A percentile compares a stretch with the other conserved stretches of the same genome.
Evolutionary conservation across 1,140 invertebrate species (phyloP).

Genomic region (Hyles vespertilio): DNA sequence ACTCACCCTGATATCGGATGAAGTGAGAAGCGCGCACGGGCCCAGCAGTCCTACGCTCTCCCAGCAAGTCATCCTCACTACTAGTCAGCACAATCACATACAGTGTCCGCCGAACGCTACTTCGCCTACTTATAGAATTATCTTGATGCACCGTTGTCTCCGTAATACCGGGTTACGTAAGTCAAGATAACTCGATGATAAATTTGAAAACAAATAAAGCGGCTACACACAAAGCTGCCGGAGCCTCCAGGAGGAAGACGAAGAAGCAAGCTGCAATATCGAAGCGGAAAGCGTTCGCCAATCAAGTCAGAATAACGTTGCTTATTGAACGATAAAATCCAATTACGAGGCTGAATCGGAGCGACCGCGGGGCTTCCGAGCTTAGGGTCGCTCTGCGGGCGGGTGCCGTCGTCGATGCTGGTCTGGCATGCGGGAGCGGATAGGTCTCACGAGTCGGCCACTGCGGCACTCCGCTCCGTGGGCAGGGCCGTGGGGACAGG

Average conservation of each 20-base stretch:
- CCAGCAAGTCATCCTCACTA: conserved; percentile 73
- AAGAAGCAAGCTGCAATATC: conserved; percentile 64
- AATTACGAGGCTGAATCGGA: conserved; percentile 74
- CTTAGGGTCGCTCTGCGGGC: conserved; percentile 60
- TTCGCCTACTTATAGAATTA: conserved; percentile 40
- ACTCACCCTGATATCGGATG: conserved; percentile 69
- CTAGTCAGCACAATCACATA: conserved; percentile 76
- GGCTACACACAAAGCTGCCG: conserved; percentile 38
- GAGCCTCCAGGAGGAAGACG: conserved; percentile 16
- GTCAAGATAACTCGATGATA: conserved; percentile 43
- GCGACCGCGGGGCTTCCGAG: conserved; percentile 64
- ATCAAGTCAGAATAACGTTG: conserved; percentile 67
- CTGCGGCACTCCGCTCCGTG: conserved; percentile 56
- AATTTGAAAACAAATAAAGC: conserved; percentile 14
- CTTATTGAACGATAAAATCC: conserved; percentile 70
- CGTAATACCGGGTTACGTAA: conserved; percentile 52
- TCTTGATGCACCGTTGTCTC: conserved; percentile 50
- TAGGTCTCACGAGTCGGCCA: conserved; percentile 41
- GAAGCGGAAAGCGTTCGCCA: conserved; percentile 68
- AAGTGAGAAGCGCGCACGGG: conserved; percentile 70
- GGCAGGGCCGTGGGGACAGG: conserved; percentile 31
- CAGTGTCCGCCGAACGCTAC: conserved; percentile 39
- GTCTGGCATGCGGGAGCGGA: conserved; percentile 52
- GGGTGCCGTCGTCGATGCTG: conserved; percentile 34
- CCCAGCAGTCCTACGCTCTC: conserved; percentile 72